Percentiles rank a stretch among this genome's conserved stretches.
These are phyloP conservation scores for Andrena praecox DNA, from an alignment of 2,888 invertebrate genomes.

Conservation along the genomic window DNA sequence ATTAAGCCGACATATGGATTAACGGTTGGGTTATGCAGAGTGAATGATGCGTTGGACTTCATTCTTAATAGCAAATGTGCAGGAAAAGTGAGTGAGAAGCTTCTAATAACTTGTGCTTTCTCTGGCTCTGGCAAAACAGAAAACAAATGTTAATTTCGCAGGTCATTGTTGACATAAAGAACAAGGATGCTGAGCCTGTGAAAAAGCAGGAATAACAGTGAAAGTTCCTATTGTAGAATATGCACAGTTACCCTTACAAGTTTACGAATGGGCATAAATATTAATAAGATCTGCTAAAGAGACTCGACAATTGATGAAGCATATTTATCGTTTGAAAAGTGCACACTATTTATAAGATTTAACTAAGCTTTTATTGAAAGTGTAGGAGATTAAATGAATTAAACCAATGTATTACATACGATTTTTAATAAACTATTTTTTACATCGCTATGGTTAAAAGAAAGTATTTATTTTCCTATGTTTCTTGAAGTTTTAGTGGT, in stretches of 20 bases:
- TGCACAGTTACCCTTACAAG: conserved; percentile 9
- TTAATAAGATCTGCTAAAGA: background rate
- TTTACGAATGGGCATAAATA: background rate
- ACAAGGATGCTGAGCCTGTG: conserved; percentile 71
- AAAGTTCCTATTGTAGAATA: background rate
- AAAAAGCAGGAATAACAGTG: conserved; percentile 34
- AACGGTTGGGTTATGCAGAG: conserved; percentile 86
- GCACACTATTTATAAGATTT: background rate
- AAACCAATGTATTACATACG: conserved; percentile 8
- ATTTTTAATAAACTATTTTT: conserved; percentile 39
- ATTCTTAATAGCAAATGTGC: conserved; percentile 87
- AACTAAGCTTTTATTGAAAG: background rate
- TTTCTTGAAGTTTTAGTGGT: background rate
- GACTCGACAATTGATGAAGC: background rate
- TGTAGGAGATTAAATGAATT: background rate
- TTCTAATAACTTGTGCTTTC: background rate
- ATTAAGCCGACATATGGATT: conserved; percentile 87
- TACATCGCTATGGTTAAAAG: conserved; percentile 1
- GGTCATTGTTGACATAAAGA: conserved; percentile 80
- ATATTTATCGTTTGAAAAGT: background rate
- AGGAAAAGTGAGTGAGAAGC: conserved; percentile 86
- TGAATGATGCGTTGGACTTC: conserved; percentile 88
- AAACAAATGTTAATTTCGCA: conserved; percentile 59
- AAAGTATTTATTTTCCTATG: background rate
- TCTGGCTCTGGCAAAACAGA: background rate